A percentile compares a stretch with the other conserved stretches of the same genome.
Evolutionary conservation across 1,140 invertebrate genomes (phyloP).

Genomic region (Coboldia fuscipes): DNA sequence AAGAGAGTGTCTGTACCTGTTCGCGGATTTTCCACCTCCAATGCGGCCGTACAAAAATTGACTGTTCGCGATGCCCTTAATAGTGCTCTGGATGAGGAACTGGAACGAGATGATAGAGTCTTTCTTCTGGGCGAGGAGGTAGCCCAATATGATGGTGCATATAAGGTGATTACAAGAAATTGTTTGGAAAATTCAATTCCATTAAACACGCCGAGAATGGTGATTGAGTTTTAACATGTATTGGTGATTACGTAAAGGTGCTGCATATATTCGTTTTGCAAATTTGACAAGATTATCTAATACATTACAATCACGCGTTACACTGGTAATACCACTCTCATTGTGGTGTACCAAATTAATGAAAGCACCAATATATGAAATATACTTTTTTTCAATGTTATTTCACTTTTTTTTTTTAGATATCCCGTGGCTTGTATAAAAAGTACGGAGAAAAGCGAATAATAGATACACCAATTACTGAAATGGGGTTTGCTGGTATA

Average conservation of each 20-base stretch:
- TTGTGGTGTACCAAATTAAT: no score
- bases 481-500: constrained; percentile 92
- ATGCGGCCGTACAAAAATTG: constrained; percentile 42
- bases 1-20: constrained; percentile 15
- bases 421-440: constrained; percentile 86
- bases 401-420: constrained; percentile 8
- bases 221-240: constrained; percentile 1
- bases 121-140: constrained; percentile 96
- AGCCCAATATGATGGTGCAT: constrained; percentile 95
- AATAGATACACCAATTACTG: constrained; percentile 96
- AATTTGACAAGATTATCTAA: no score
- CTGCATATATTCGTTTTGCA: no score
- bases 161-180: constrained; percentile 45
- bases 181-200: background rate
- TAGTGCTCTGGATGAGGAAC: constrained; percentile 90
- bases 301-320: no score
- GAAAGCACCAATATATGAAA: background rate
- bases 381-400: no score
- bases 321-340: no score
- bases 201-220: constrained; percentile 3
- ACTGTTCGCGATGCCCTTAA: constrained; percentile 95
- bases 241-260: constrained; percentile 20
- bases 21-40: constrained; percentile 32
- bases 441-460: constrained; percentile 95
- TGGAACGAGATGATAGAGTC: constrained; percentile 83